Evolutionary conservation across 2,113 vertebrate genomes (phyloP).

Genomic region (Pelusios castaneus): DNA sequence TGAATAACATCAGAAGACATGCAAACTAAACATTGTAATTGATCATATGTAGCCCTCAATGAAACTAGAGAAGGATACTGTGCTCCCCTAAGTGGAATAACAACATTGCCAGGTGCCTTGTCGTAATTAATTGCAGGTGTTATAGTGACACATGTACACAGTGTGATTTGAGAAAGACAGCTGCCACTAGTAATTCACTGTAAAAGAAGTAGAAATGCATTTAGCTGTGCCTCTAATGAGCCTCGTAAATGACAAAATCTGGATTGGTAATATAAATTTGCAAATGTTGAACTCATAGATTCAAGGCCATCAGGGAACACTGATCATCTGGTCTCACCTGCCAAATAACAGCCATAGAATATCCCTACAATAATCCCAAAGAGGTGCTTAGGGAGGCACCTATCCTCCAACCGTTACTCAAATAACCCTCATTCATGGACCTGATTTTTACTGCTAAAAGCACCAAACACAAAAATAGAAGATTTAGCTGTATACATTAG

Average conservation of each 20-base stretch:
- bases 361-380: not conserved
- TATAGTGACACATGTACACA: conserved; percentile 18
- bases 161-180: conserved; percentile 44
- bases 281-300: not conserved
- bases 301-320: not conserved
- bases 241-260: conserved; percentile 1
- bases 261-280: not conserved
- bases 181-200: conserved; percentile 17
- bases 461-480: not conserved
- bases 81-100: not conserved
- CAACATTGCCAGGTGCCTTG: conserved; percentile 13
- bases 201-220: conserved; percentile 19
- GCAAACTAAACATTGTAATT: not conserved
- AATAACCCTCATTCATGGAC: not conserved
- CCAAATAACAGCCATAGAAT: not conserved
- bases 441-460: not conserved
- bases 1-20: not conserved
- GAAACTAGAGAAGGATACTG: not conserved
- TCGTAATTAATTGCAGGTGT: conserved; percentile 19
- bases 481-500: not conserved
- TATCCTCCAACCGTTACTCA: not conserved
- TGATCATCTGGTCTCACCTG: not conserved
- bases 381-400: accelerated
- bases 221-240: conserved; percentile 1
- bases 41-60: not conserved